Conservation (phyloP, 2,113 vertebrate genomes). For the Antechinus flavipes region DNA sequence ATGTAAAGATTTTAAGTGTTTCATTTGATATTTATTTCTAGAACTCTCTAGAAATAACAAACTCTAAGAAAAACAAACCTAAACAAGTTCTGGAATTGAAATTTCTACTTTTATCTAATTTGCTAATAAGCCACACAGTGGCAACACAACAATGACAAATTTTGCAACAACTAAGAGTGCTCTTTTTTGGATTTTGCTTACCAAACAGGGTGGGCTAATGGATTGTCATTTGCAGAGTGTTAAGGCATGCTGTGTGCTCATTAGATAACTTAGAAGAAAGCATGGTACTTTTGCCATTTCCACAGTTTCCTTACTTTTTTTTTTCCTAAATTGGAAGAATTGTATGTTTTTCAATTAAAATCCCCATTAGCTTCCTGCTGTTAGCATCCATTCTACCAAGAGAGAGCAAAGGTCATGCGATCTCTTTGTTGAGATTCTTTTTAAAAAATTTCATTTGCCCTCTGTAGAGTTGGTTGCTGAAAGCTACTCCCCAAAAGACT, state of each 20-base stretch:
- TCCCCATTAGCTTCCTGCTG: conserved; percentile 74
- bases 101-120: conserved; percentile 68
- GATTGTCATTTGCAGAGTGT: conserved; percentile 74
- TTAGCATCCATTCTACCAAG: conserved; percentile 29
- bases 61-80: conserved; percentile 16
- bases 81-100: conserved; percentile 49
- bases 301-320: background rate
- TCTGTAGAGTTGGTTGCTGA: conserved; percentile 15
- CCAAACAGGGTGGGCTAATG: conserved; percentile 80
- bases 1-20: background rate
- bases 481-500: background rate
- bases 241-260: conserved; percentile 69
- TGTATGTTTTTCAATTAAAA: conserved; percentile 73
- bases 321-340: conserved; percentile 41
- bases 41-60: too few relatives aligned
- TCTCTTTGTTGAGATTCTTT: background rate
- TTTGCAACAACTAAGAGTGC: conserved; percentile 64
- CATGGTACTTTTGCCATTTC: conserved; percentile 10
- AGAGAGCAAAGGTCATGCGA: conserved; percentile 65
- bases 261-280: conserved; percentile 64
- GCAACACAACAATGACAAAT: conserved; percentile 51
- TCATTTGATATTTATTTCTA: background rate
- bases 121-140: conserved; percentile 49
- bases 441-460: conserved; percentile 37
- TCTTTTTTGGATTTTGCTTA: conserved; percentile 79